Conservation (phyloP, 2,113 vertebrate genomes). For the Pluvialis apricaria region DNA sequence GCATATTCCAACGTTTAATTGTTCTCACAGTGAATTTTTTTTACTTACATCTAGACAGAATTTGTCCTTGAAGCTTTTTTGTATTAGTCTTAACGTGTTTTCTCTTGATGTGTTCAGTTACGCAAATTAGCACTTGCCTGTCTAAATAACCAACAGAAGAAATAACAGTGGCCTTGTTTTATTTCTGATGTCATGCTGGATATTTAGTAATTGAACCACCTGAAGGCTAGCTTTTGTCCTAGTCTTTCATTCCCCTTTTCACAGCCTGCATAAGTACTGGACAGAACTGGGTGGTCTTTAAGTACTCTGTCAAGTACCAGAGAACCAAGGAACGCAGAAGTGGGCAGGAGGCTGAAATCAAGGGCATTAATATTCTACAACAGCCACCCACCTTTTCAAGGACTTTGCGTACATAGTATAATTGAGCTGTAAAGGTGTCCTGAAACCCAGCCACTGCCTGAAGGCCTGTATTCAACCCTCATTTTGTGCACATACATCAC, state of each 20-base stretch:
- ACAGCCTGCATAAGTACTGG: background rate
- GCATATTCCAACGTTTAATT: background rate
- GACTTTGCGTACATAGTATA: background rate
- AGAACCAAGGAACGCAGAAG: background rate
- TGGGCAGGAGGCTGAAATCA: background rate
- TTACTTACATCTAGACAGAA: background rate
- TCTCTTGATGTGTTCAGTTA: background rate
- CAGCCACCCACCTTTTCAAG: background rate
- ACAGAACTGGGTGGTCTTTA: background rate
- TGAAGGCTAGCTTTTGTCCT: background rate
- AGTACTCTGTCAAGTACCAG: background rate
- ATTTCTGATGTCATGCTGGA: background rate
- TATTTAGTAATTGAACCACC: background rate
- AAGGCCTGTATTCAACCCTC: background rate
- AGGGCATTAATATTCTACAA: background rate
- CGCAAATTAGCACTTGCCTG: background rate
- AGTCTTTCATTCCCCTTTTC: background rate
- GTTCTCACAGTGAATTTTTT: background rate
- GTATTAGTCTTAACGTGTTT: background rate
- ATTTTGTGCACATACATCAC: background rate
- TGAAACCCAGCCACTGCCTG: background rate
- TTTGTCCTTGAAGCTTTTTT: conserved; percentile 1
- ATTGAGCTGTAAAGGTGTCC: background rate
- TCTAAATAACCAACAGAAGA: background rate
- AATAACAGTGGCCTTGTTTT: background rate